A percentile compares a stretch with the other conserved stretches of the same genome.
Conservation (phyloP, 2,797 vertebrate genomes). For the Pterois miles region DNA sequence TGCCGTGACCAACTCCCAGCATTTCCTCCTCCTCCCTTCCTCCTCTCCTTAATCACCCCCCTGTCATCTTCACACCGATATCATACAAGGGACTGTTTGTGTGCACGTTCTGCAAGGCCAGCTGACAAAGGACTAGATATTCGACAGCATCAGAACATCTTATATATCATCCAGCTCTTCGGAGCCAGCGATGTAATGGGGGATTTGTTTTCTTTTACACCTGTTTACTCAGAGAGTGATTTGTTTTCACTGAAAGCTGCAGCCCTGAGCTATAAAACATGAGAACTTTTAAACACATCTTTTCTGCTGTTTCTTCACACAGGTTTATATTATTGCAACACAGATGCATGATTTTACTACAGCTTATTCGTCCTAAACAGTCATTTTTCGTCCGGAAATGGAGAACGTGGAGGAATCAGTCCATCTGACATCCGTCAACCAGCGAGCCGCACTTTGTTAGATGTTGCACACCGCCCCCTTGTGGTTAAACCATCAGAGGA, state of each 20-base stretch:
- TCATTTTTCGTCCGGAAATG: too few species aligned
- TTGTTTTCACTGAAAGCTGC: background rate
- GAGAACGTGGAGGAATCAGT: background rate
- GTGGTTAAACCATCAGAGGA: conserved; percentile 25
- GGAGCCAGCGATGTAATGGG: background rate
- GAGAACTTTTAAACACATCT: background rate
- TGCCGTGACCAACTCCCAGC: background rate
- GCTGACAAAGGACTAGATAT: background rate
- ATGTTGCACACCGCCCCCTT: conserved; percentile 46
- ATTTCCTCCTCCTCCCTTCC: conserved; percentile 6
- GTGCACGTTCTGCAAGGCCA: background rate
- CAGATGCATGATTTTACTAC: background rate
- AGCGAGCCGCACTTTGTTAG: background rate
- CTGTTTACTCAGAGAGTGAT: background rate
- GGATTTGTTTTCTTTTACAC: background rate
- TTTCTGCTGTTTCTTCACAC: background rate
- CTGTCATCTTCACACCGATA: background rate
- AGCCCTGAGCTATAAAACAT: background rate
- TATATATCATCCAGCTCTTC: background rate
- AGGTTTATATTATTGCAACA: background rate
- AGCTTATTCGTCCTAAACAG: background rate
- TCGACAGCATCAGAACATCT: background rate
- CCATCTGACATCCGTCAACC: background rate
- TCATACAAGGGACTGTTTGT: background rate
- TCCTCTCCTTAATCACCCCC: conserved; percentile 2